Evolutionary conservation across 2,888 invertebrate genomes (phyloP).

Genomic region (Halocaridina rubra): DNA sequence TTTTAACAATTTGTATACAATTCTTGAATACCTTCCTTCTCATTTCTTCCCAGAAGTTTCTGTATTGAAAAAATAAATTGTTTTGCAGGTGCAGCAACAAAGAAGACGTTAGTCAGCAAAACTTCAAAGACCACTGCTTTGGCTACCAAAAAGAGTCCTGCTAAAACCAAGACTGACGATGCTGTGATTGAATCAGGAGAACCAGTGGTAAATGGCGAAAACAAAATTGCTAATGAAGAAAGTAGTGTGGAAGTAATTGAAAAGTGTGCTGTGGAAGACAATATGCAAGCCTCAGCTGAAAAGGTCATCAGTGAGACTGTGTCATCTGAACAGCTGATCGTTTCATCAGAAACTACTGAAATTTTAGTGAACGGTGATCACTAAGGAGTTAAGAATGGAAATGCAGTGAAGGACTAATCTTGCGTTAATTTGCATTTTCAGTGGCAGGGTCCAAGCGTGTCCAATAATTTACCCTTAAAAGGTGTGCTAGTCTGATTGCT

Average conservation of each 20-base stretch:
- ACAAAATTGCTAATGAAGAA: constrained; percentile 57
- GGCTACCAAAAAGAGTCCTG: constrained; percentile 2
- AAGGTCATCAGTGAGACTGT: constrained; percentile 22
- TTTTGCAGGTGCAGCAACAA: constrained; percentile 34
- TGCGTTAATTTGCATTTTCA: constrained; percentile 37
- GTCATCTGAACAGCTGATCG: constrained; percentile 23
- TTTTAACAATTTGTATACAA: too few species aligned
- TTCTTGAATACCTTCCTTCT: too few species aligned
- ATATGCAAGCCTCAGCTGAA: constrained; percentile 22
- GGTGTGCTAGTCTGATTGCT: constrained; percentile 40
- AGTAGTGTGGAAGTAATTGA: constrained; percentile 57
- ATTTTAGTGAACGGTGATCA: constrained; percentile 58
- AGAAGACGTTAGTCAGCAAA: constrained; percentile 32
- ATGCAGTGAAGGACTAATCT: background rate
- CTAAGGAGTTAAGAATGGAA: background rate
- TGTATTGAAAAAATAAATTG: too few species aligned
- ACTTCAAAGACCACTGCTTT: constrained; percentile 16
- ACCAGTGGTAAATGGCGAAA: constrained; percentile 53
- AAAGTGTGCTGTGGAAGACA: constrained; percentile 48
- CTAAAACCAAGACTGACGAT: constrained; percentile 15
- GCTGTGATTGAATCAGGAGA: background rate
- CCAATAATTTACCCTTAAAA: constrained; percentile 30
- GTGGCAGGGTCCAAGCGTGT: constrained; percentile 49
- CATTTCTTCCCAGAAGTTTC: too few species aligned
- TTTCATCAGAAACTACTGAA: constrained; percentile 32